Percentiles rank a stretch among this genome's conserved stretches.
phyloP scores from a whole-genome alignment of 2,888 invertebrate species.

The Serripes groenlandicus region DNA sequence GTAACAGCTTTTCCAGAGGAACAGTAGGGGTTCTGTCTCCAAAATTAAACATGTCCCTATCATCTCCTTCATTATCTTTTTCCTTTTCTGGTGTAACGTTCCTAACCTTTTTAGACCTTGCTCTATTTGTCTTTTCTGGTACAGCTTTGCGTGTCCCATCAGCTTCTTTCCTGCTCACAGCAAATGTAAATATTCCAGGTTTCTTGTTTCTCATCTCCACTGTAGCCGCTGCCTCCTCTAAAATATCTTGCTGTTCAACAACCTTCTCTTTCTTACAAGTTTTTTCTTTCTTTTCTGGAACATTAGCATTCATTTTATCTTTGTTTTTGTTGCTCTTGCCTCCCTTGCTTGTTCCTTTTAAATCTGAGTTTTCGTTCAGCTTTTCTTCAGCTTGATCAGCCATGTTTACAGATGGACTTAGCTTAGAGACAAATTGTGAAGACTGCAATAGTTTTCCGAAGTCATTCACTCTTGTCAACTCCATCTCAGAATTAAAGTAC shows the following conservation, averaged over 20 bases:
- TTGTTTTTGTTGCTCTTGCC: not conserved
- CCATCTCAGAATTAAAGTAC: conserved; percentile 78
- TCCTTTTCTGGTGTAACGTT: conserved; percentile 69
- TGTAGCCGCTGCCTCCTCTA: conserved; percentile 7
- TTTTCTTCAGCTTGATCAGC: not conserved
- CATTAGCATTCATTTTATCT: not conserved
- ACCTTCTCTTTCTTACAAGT: not conserved
- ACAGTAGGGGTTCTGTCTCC: conserved; percentile 63
- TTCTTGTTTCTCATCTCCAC: conserved; percentile 65
- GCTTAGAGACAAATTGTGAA: conserved; percentile 50
- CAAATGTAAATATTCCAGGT: conserved; percentile 78
- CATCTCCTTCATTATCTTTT: conserved; percentile 49
- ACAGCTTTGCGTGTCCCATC: conserved; percentile 78
- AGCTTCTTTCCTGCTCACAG: conserved; percentile 74
- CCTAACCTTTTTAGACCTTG: conserved; percentile 71
- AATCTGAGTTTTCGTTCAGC: not conserved
- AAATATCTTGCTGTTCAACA: not conserved
- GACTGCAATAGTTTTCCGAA: not conserved
- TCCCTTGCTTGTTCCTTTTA: not conserved
- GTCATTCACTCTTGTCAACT: conserved; percentile 70
- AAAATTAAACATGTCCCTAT: conserved; percentile 65
- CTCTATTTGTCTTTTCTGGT: conserved; percentile 69
- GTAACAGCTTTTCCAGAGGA: conserved; percentile 48
- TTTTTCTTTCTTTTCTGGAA: not conserved
- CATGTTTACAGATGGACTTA: not conserved